These are phyloP conservation scores for Datnioides undecimradiatus DNA, from an alignment of 2,113 vertebrate species.

Conservation along the genomic window DNA sequence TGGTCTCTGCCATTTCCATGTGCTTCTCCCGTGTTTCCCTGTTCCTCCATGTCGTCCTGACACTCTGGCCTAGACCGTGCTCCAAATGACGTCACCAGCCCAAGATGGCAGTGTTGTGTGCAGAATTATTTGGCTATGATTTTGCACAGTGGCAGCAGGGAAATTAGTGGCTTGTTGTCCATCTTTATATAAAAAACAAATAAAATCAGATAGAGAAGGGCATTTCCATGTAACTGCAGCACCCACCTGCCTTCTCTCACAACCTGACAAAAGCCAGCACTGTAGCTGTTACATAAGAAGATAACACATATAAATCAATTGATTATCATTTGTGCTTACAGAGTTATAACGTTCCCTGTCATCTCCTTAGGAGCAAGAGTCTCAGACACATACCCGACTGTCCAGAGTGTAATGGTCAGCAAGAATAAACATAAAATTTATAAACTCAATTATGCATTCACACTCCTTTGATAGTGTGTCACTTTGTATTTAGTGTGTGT, in stretches of 20 bases:
- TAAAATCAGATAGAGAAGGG: neutral
- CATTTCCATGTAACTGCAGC: neutral
- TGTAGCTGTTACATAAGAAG: neutral
- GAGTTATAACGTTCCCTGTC: neutral
- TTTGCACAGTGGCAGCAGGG: too few species aligned
- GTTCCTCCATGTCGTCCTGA: too few species aligned
- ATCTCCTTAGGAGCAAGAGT: neutral
- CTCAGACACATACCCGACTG: neutral
- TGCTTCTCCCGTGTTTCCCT: too few species aligned
- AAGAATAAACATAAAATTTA: constrained; percentile 39
- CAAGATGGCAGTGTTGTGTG: too few species aligned
- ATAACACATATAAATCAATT: constrained; percentile 16
- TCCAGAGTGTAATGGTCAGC: constrained; percentile 17
- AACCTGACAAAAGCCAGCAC: neutral
- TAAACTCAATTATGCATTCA: constrained; percentile 56
- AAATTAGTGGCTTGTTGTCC: too few species aligned
- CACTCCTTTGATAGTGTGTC: constrained; percentile 39
- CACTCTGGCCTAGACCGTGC: too few species aligned
- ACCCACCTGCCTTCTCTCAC: neutral
- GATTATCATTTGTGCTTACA: neutral
- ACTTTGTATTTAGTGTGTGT: constrained; percentile 45
- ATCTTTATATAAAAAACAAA: neutral
- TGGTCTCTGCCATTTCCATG: too few species aligned
- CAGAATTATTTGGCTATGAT: too few species aligned
- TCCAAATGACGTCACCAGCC: too few species aligned